phyloP scores from a whole-genome alignment of 2,888 invertebrate species.

The Hirtodrosophila duncani region DNA sequence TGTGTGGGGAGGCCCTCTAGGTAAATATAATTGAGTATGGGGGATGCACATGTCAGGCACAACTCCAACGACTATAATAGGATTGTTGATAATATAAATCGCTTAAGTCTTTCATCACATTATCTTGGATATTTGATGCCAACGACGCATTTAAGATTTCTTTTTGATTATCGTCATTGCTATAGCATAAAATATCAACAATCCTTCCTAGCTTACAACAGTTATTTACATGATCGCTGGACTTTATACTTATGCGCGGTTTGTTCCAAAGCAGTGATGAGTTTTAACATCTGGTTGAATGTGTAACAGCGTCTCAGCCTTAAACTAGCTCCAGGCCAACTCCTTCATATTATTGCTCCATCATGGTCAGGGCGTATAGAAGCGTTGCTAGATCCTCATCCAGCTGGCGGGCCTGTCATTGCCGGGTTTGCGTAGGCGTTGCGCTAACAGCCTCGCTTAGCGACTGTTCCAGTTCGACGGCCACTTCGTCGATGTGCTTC shows the following conservation, averaged over 20 bases:
- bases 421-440: background rate
- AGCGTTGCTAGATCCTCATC: constrained; percentile 51
- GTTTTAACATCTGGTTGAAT: constrained; percentile 27
- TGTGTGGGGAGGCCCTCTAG: too few species aligned
- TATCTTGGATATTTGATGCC: too few species aligned
- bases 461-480: constrained; percentile 32
- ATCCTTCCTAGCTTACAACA: constrained; percentile 27
- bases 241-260: constrained; percentile 47
- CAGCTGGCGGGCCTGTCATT: constrained; percentile 38
- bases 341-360: constrained; percentile 22
- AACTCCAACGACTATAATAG: too few species aligned
- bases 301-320: constrained; percentile 11
- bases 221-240: constrained; percentile 39
- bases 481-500: constrained; percentile 27
- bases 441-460: constrained; percentile 29
- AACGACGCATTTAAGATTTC: too few species aligned
- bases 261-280: constrained; percentile 22
- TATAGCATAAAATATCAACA: background rate
- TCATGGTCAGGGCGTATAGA: constrained; percentile 48
- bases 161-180: background rate
- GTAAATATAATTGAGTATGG: too few species aligned
- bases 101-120: too few species aligned
- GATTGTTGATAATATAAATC: too few species aligned
- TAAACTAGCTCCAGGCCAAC: background rate
- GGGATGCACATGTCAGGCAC: too few species aligned